Percentiles rank a stretch among this genome's conserved stretches.
phyloP scores from a whole-genome alignment of 2,797 vertebrate genomes.

The Chaunax sp. region DNA sequence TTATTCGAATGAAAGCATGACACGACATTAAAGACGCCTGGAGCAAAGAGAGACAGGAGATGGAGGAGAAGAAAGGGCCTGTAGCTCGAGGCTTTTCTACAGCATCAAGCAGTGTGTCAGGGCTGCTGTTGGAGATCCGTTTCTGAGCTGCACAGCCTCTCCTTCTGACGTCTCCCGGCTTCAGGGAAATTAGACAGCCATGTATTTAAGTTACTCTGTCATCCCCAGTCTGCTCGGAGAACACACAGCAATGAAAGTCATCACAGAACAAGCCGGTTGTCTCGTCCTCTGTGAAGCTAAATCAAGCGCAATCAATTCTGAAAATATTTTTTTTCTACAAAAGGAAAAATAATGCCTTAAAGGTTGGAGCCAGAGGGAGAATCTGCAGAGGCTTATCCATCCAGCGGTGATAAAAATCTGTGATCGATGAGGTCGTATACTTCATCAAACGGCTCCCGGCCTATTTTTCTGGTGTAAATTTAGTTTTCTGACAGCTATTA shows the following conservation, averaged over 20 bases:
- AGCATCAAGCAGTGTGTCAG: conserved; percentile 39
- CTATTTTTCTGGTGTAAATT: conserved; percentile 42
- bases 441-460: conserved; percentile 41
- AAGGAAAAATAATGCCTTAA: conserved; percentile 12
- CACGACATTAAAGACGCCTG: conserved; percentile 53
- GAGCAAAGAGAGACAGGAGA: conserved; percentile 50
- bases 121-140: conserved; percentile 48
- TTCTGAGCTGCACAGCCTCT: conserved; percentile 14
- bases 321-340: conserved; percentile 11
- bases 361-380: neutral
- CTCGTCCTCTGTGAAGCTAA: conserved; percentile 5
- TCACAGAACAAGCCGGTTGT: conserved; percentile 9
- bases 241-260: conserved; percentile 14
- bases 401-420: neutral
- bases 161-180: conserved; percentile 23
- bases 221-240: conserved; percentile 21
- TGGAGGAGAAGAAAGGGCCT: conserved; percentile 40
- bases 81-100: conserved; percentile 33
- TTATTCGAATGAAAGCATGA: conserved; percentile 53
- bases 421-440: conserved; percentile 46
- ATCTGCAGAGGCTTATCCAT: neutral
- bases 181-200: conserved; percentile 23
- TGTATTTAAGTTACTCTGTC: conserved; percentile 33
- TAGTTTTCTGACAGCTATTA: conserved; percentile 54
- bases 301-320: conserved; percentile 18